Base-by-base conservation (phyloP, 2,888 invertebrate genomes). In the Lasioglossum marginatum region DNA sequence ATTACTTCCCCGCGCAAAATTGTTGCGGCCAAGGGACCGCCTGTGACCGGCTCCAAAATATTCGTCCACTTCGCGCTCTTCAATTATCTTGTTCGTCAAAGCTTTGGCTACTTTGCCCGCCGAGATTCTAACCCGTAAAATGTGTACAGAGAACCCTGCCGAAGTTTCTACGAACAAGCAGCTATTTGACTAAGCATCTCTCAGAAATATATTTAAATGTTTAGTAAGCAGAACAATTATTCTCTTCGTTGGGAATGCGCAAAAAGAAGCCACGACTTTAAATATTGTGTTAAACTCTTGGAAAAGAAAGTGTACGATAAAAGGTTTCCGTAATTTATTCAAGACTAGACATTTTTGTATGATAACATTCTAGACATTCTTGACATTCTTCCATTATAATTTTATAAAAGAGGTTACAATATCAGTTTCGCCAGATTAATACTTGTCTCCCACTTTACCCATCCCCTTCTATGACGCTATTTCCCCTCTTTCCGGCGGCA, bases 1-100 rank as follows among this genome's bases (percentile, higher is more conserved):
- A 94, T 94, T 93, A 93, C 92, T 91, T 93, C 81, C 81, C 77
- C 78, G 87, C 81, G 89, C 12, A 89, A 92, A 93, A 93, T 93
- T 93, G 83, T 83, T 88, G 83, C n/a, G 86, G 80, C 14, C 70
- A 68, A 60, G 43, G 79, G 16, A 40, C 48, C 52, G 68, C 37
- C 60, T 57, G 34, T 57, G 48, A 27, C 48, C 31, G 37, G 14
- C n/a, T 14, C 48, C 31, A 45, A 79, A 83, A 86, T 78, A 82
- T 82, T 81, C 70, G 48, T 57, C 16, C 19, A 31, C 43, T n/a
- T 27, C 37, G 31, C 14, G 23, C 48, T 23, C 60, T 23, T 74
- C 63, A 16, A 37, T 81, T 48, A 52, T 66, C 72, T 52, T 48
- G 27, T 19, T 27, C 72, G 19, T 66, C 43, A 40, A 57, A 52